Base-by-base conservation (phyloP, 2,888 invertebrate species). In the Osmoderma eremita region DNA sequence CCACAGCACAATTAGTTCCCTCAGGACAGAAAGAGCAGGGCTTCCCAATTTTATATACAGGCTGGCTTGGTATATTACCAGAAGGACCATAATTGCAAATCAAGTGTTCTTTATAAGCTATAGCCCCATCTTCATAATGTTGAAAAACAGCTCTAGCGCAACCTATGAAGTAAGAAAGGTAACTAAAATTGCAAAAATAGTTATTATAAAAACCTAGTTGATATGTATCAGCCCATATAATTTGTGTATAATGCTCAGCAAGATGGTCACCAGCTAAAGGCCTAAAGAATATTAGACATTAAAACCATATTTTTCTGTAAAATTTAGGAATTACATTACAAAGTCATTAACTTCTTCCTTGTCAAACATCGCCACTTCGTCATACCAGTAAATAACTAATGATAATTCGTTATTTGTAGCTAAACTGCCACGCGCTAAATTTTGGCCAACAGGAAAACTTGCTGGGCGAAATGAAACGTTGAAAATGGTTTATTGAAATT, bases 391-490 rank as follows among this genome's bases (percentile, higher is more conserved):
- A 8, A 71, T 67, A 50, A 80, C 73, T 66, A 77, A 74, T 2
- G 74, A 42, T 63, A 74, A n/a, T 73, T 76, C 74, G 74, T 76
- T 78, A 67, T 75, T 75, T 12, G 72, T 75, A 41, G 79, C 78
- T 68, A 81, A 75, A 65, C 75, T 75, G 56, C 81, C 77, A 63
- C 74, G 65, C 2, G 77, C 82, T 15, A 82, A 78, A 70, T 82
- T 84, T 73, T 84, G 84, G 64, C 83, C 82, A 20, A 84, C 83
- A 1, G 76, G 76, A 71, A 82, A 84, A 15, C 8, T 13, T 15
- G 8, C 15, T 45, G 2, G 3, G 3, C 8, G 17, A 13, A 17
- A 30, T 15, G 1, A 13, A 30, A 15, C 10, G 6, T 54, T 38
- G 17, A 38, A 17, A 36, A n/a, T 30, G 15, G 22, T 50, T 18